Percentiles rank a stretch among this genome's conserved stretches.
These are phyloP conservation scores for Lepeophtheirus salmonis DNA, from an alignment of 1,140 invertebrate genomes.

Conservation along the genomic window DNA sequence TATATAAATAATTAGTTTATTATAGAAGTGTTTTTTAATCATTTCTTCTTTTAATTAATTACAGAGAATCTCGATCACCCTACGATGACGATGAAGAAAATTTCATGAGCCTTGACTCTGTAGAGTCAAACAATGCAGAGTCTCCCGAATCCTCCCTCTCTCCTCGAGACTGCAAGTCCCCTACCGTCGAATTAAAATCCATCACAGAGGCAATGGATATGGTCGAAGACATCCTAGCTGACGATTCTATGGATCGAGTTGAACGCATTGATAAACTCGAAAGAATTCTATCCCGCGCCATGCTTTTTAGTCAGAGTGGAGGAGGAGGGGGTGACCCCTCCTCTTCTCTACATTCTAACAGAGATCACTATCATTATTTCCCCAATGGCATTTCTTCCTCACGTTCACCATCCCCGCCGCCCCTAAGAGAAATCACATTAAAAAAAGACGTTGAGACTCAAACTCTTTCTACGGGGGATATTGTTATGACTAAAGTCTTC, in stretches of 20 bases:
- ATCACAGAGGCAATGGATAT: conserved; percentile 27
- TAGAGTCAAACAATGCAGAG: not conserved
- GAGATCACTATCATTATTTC: conserved; percentile 18
- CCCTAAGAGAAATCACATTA: not conserved
- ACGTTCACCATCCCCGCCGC: conserved; percentile 1
- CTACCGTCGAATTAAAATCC: not conserved
- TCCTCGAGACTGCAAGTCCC: not conserved
- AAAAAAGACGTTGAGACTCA: conserved; percentile 7
- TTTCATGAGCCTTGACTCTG: not conserved
- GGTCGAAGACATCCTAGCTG: conserved; percentile 62
- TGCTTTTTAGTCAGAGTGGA: not conserved
- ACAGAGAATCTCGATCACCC: conserved; percentile 19
- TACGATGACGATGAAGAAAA: not conserved
- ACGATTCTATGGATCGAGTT: conserved; percentile 58
- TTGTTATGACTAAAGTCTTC: conserved; percentile 69
- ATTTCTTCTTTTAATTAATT: too few relatives aligned
- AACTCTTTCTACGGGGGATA: conserved; percentile 75
- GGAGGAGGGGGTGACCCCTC: conserved; percentile 39
- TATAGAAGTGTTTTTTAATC: too few relatives aligned
- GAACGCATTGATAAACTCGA: conserved; percentile 67
- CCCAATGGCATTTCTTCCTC: not conserved
- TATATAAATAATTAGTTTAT: too few relatives aligned
- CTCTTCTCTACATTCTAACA: conserved; percentile 19
- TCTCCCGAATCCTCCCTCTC: not conserved
- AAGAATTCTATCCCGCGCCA: conserved; percentile 43